Conservation (phyloP, 2,113 vertebrate genomes). For the Macquaria australasica region DNA sequence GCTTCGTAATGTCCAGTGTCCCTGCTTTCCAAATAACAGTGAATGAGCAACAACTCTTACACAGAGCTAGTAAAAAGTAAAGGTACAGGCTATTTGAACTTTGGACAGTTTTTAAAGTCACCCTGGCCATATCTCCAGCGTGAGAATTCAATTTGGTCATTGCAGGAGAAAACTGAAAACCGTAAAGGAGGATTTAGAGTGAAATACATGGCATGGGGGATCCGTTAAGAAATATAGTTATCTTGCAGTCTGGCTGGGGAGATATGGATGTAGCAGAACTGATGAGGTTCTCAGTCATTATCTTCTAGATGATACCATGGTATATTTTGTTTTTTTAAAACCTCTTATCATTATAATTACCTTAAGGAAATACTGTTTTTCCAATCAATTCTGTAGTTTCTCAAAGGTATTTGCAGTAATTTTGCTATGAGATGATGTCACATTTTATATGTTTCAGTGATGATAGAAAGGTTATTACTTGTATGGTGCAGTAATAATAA, state of each 20-base stretch:
- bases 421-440: slow-evolving; percentile 28
- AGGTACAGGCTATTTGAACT: slow-evolving; percentile 45
- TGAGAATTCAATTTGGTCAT: slow-evolving; percentile 77
- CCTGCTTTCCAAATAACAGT: slow-evolving; percentile 3
- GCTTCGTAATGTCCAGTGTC: not conserved
- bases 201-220: slow-evolving; percentile 65
- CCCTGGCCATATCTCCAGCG: slow-evolving; percentile 71
- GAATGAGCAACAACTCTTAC: slow-evolving; percentile 2
- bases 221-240: slow-evolving; percentile 70
- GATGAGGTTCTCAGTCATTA: slow-evolving; percentile 77
- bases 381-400: slow-evolving; percentile 28
- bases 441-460: slow-evolving; percentile 1
- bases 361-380: slow-evolving; percentile 38
- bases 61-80: slow-evolving; percentile 22
- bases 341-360: slow-evolving; percentile 64
- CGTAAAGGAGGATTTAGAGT: slow-evolving; percentile 76
- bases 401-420: slow-evolving; percentile 37
- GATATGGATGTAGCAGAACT: slow-evolving; percentile 77
- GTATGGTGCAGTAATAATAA: not conserved
- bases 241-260: slow-evolving; percentile 72
- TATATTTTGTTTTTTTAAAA: slow-evolving; percentile 45
- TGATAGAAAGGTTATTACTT: not conserved
- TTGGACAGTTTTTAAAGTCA: slow-evolving; percentile 73
- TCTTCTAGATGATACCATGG: slow-evolving; percentile 62
- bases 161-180: slow-evolving; percentile 67